Conservation (phyloP, 2,113 vertebrate species). For the Pangasianodon gigas region DNA sequence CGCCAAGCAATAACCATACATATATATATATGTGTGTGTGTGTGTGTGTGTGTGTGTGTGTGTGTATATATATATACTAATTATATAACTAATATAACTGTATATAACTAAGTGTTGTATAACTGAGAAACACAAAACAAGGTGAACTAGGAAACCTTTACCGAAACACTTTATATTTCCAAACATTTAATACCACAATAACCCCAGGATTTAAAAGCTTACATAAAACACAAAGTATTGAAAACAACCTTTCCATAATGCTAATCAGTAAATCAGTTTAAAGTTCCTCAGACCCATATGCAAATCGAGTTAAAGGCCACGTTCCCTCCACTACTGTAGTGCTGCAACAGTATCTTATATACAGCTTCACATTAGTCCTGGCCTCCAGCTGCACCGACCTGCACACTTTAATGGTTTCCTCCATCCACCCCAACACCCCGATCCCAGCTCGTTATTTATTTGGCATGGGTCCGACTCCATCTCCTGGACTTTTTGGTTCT, state of each 20-base stretch:
- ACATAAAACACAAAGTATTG: background rate
- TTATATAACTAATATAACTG: background rate
- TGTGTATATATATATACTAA: too few species aligned
- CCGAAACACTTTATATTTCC: background rate
- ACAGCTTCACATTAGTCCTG: background rate
- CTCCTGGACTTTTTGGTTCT: background rate
- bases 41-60: too few species aligned
- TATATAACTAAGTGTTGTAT: background rate
- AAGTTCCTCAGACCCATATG: background rate
- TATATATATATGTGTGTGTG: too few species aligned
- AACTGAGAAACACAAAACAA: background rate
- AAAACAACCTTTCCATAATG: background rate
- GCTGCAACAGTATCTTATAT: background rate
- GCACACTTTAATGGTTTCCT: background rate
- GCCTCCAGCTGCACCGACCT: background rate
- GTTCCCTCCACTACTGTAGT: background rate
- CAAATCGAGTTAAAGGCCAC: background rate
- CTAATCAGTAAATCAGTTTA: background rate
- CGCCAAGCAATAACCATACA: background rate
- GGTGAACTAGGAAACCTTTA: background rate
- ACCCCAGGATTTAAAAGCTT: background rate
- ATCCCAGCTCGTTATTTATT: background rate
- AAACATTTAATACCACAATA: background rate
- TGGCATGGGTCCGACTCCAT: background rate
- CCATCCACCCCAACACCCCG: background rate